These are phyloP conservation scores for Tetheella fluctuosa DNA, from an alignment of 2,888 invertebrate genomes.

Conservation along the genomic window DNA sequence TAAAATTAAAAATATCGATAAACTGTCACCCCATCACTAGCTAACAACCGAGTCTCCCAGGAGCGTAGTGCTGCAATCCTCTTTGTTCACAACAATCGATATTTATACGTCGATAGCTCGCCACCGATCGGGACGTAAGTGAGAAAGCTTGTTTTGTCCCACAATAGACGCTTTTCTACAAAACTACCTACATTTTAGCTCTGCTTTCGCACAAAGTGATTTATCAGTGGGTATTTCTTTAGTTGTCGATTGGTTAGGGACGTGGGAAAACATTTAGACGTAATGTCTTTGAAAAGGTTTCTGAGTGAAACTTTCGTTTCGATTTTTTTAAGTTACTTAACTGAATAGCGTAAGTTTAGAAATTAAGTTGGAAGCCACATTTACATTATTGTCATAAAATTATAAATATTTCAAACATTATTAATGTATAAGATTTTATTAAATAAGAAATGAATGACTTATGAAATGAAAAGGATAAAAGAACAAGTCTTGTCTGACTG, in stretches of 20 bases:
- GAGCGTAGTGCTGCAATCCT: constrained; percentile 65
- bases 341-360: too few species aligned
- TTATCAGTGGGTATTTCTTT: constrained; percentile 20
- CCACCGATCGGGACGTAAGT: constrained; percentile 60
- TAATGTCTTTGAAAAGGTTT: constrained; percentile 2
- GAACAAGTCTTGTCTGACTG: too few species aligned
- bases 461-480: too few species aligned
- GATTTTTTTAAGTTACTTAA: constrained; percentile 8
- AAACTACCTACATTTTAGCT: constrained; percentile 35
- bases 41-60: constrained; percentile 40
- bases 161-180: constrained; percentile 37
- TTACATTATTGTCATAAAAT: too few species aligned
- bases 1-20: constrained; percentile 25
- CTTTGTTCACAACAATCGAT: constrained; percentile 69
- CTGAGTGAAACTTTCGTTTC: too few species aligned
- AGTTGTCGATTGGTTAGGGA: constrained; percentile 14
- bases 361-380: too few species aligned
- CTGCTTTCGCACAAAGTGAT: constrained; percentile 18
- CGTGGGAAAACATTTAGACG: constrained; percentile 2
- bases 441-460: too few species aligned
- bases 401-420: too few species aligned
- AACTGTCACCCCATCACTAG: constrained; percentile 41
- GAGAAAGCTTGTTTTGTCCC: constrained; percentile 67
- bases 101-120: constrained; percentile 55
- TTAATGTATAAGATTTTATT: too few species aligned